Percentiles rank a stretch among this genome's conserved stretches.
Conservation (phyloP, 2,888 invertebrate genomes). For the Aphodius granarius region DNA sequence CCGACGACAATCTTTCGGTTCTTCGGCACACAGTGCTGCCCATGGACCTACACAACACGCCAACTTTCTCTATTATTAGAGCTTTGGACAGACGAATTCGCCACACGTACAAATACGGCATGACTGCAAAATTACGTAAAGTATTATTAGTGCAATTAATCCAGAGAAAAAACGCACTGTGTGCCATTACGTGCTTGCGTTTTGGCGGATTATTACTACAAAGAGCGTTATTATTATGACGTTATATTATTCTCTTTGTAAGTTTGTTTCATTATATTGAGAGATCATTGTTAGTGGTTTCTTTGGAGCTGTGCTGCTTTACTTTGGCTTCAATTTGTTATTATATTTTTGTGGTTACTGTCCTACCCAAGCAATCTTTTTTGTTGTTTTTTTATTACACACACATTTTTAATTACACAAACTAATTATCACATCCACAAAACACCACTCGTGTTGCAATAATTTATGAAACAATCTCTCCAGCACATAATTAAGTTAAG, state of each 20-base stretch:
- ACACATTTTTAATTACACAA: not conserved
- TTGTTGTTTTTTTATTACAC: too few relatives aligned
- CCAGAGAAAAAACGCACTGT: not conserved
- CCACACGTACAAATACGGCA: conserved; percentile 14
- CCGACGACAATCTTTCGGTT: conserved; percentile 24
- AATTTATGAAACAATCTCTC: not conserved
- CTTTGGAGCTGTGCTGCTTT: too few relatives aligned
- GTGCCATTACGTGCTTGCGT: not conserved
- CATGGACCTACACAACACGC: conserved; percentile 4
- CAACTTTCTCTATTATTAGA: conserved; percentile 26
- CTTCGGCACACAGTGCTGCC: conserved; percentile 11
- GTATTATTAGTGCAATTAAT: not conserved
- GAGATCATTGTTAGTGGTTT: too few relatives aligned
- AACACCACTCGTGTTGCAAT: not conserved
- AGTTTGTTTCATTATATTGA: too few relatives aligned
- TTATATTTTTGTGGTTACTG: too few relatives aligned
- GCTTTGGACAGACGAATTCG: conserved; percentile 13
- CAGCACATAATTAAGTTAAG: not conserved
- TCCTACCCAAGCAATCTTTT: too few relatives aligned
- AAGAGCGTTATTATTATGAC: not conserved
- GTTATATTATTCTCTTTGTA: too few relatives aligned
- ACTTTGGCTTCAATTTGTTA: too few relatives aligned
- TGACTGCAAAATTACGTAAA: conserved; percentile 9
- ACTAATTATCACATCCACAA: not conserved
- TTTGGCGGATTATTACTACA: not conserved